These are phyloP conservation scores for Merluccius polli DNA, from an alignment of 2,797 vertebrate genomes.

Conservation along the genomic window DNA sequence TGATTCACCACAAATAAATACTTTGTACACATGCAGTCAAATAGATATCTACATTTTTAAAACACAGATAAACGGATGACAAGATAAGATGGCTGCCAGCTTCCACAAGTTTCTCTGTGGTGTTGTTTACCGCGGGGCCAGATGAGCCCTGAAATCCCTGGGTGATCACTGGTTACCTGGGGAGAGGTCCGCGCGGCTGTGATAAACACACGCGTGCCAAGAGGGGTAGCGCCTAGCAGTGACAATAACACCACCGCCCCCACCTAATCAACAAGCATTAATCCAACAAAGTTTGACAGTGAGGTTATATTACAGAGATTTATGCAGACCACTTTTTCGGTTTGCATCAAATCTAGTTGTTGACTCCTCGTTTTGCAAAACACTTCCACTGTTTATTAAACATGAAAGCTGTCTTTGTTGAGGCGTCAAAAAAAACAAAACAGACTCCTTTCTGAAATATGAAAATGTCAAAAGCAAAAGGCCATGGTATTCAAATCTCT, in stretches of 20 bases:
- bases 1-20: conserved; percentile 24
- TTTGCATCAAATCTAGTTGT: conserved; percentile 28
- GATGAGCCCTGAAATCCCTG: conserved; percentile 49
- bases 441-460: conserved; percentile 57
- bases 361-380: conserved; percentile 21
- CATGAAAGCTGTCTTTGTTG: conserved; percentile 48
- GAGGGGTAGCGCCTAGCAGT: conserved; percentile 38
- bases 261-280: conserved; percentile 33
- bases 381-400: conserved; percentile 36
- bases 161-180: conserved; percentile 56
- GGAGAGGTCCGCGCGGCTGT: conserved; percentile 35
- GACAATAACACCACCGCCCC: conserved; percentile 50
- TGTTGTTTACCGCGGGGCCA: conserved; percentile 40
- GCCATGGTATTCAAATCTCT: conserved; percentile 67
- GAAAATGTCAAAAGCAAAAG: conserved; percentile 67
- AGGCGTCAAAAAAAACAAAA: conserved; percentile 41
- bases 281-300: not conserved
- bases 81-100: conserved; percentile 27
- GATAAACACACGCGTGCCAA: conserved; percentile 56
- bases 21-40: not conserved
- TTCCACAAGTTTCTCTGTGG: conserved; percentile 35
- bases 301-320: not conserved
- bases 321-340: too few relatives aligned
- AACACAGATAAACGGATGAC: conserved; percentile 15
- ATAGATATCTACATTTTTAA: not conserved